Base-by-base conservation (phyloP, 2,113 vertebrate genomes). In the Epinephelus fuscoguttatus region DNA sequence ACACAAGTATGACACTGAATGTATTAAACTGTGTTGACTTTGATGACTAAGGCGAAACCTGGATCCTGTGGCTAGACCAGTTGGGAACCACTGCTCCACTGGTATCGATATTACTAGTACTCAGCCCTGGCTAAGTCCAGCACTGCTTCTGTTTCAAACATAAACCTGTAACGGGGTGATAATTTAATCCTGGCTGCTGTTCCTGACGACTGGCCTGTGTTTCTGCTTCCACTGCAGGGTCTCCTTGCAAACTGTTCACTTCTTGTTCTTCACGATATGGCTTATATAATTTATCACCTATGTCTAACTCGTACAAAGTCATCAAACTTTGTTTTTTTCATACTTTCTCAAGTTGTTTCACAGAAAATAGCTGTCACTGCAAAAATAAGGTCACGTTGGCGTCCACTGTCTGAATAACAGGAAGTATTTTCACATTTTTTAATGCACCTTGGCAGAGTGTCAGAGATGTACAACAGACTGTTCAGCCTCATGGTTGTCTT, bases 81-180 rank as follows among this genome's bases (percentile, higher is more conserved):
- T 37, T 37, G 5, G 6, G 33, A 37, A 7, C 33, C 33, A 37
- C 33, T 37, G 33, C 33, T 37, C 33, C 6, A 37, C 6, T 37
- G 33, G 6, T 37, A 37, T 37, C 33, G 6, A 1, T 37, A 37
- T 37, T 37, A 37, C 30, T 4, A 4, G 30, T 30, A 30, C 10
- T 10, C 40, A 42, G 40, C 40, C 40, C 5, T 33, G 33, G 21
- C 33, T 10, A 3, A 13, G 19, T 71, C 73, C 53, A 67, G n/a
- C 64, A 23, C 56, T 57, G 49, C 57, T 37, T 40, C 23, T 57
- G 49, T 60, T 82, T 82, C 52, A 70, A 66, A 50, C 33, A 47
- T 47, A 73, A 71, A 57, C 33, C 78, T 50, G 53, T 82, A 30
- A 78, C 53, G 55, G 42, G 9, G 27, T 19, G 18, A 49, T 37